Evolutionary conservation across 2,888 invertebrate species (phyloP).

Genomic region (Lasioglossum pauxillum): DNA sequence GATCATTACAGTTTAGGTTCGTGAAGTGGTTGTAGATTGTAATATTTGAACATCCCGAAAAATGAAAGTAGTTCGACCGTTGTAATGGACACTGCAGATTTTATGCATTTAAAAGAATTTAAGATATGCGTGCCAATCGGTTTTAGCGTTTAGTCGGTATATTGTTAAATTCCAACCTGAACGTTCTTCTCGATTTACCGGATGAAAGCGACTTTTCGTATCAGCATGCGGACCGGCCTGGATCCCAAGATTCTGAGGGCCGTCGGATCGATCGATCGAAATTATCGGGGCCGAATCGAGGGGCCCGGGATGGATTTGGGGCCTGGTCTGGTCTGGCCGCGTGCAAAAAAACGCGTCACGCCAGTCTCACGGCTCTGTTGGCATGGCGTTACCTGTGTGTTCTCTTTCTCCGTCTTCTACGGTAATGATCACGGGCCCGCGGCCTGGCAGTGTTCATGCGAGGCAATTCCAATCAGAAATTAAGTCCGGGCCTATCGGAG

Average conservation of each 20-base stretch:
- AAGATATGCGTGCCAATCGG: too few species aligned
- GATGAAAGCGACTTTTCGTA: not conserved
- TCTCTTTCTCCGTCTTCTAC: not conserved
- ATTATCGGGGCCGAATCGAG: constrained; percentile 27
- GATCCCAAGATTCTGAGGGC: not conserved
- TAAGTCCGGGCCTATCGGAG: constrained; percentile 77
- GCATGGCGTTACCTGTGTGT: constrained; percentile 1
- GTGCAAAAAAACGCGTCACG: constrained; percentile 63
- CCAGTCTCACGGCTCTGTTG: constrained; percentile 56
- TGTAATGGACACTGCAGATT: too few species aligned
- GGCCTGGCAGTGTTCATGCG: constrained; percentile 59
- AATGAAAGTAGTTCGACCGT: too few species aligned
- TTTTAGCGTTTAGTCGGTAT: not conserved
- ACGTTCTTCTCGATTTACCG: not conserved
- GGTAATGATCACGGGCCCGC: constrained; percentile 59
- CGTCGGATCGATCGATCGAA: constrained; percentile 20
- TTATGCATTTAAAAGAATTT: too few species aligned
- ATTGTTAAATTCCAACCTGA: not conserved
- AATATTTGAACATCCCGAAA: not conserved
- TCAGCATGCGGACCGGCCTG: not conserved
- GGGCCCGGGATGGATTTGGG: not conserved
- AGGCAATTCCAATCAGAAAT: constrained; percentile 79
- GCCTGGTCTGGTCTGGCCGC: constrained; percentile 16
- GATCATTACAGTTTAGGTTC: not conserved
- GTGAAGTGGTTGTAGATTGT: not conserved